Evolutionary conservation across 2,113 vertebrate species (phyloP), one percentile per base, ranked within the genome.

Genomic region (Melozone crissalis): DNA sequence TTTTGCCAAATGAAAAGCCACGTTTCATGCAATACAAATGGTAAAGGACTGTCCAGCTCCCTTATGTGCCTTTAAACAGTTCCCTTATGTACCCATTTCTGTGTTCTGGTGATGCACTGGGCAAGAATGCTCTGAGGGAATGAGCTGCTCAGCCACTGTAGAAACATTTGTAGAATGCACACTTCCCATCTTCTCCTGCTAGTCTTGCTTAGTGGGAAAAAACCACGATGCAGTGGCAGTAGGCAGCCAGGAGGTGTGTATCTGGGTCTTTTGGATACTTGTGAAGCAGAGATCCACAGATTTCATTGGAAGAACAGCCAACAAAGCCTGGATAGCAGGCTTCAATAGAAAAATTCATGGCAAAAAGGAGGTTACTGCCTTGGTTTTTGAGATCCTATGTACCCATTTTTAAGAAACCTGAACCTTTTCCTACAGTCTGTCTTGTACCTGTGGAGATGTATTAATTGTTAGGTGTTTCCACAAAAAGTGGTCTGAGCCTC

Each of bases 151-250:
- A 35, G 37, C 37, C 4, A 1, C n/a, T 24, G 12, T 1, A 54
- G 66, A 37, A 74, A 31, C 54, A 46, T 37, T 41, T 2, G 1
- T 3, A 27, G 35, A 74, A 77, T 10, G 27, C 73, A 49, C 51
- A 17, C 13, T 44, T 71, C 33, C 31, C 39, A 44, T 49, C 55
- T 71, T 63, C 28, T 87, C n/a, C 52, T 57, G 61, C 57, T n/a
- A 20, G 15, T 72, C 51, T 69, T 58, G 54, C 57, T 78, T 30
- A 10, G 23, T 55, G 78, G 66, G 47, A 65, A 49, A 58, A 30
- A 41, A 54, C 2, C 18, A 28, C 0, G 0, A 27, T 14, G 52
- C 52, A 58, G 46, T 6, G 52, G 39, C 62, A 52, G 37, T 8
- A 37, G 81, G 72, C 59, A 65, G 80, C 49, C 20, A 59, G 80